Base-by-base conservation (phyloP, 2,888 invertebrate genomes). In the Cryptocephalus primarius region DNA sequence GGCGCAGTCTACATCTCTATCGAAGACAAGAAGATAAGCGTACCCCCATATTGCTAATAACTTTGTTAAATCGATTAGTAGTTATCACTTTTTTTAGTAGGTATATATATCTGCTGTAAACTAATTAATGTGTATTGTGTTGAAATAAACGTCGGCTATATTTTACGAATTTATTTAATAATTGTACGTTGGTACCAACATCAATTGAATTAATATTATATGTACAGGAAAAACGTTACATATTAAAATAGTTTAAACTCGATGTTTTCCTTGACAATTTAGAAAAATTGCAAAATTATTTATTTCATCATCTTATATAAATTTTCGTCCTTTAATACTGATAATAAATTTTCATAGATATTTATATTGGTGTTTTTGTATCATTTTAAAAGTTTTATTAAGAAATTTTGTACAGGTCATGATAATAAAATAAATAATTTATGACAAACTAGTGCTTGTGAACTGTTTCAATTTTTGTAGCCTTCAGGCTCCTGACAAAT, bases 131-230 rank as follows among this genome's bases (percentile, higher is more conserved):
- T 22, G 22, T 22, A 22, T 22, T 22, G 22, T 22, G 22, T 22
- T 22, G 22, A 22, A 22, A 22, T 22, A 22, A 22, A 22, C 22
- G 3, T 22, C 22, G 22, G 22, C 6, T 22, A 22, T 22, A 22
- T 22, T 22, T 22, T 22, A 22, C 22, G 22, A 56, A 58, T 62
- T 61, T 60, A 61, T 62, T 61, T 61, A 68, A 66, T 67, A 67
- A 66, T 65, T 65, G 67, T 68, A 68, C 68, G 66, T 55, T 64
- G 66, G 68, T 66, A 69, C 68, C 65, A 69, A 69, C 69, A 69
- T 69, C 69, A 63, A 69, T 58, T 52, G 47, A 41, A 61, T 59
- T 63, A 63, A 58, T 60, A 51, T 64, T 65, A 58, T 67, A 68
- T 68, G 55, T 69, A 70, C 68, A 69, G 67, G 66, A 64, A 67